Percentiles rank a stretch among this genome's conserved stretches.
Conservation (phyloP, 2,797 vertebrate species). For the Danio choprae region DNA sequence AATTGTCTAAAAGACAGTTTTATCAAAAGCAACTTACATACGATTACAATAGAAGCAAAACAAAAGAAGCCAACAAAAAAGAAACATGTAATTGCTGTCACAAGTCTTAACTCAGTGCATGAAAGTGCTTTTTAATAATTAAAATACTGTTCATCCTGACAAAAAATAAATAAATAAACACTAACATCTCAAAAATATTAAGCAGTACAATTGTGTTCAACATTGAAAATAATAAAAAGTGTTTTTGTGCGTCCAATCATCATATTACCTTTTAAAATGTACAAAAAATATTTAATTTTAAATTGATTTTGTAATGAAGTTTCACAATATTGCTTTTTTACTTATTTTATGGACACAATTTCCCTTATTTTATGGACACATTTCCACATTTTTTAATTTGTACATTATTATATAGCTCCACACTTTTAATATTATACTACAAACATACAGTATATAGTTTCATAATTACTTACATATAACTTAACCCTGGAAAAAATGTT, state of each 20-base stretch:
- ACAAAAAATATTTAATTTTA: background rate
- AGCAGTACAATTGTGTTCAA: background rate
- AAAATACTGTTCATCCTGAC: background rate
- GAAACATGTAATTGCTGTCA: too few species aligned
- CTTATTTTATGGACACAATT: too few species aligned
- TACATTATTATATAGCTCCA: too few species aligned
- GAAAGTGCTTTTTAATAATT: too few species aligned
- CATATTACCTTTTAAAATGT: background rate
- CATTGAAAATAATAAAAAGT: background rate
- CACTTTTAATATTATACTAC: background rate
- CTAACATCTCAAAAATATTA: slow-evolving; percentile 1
- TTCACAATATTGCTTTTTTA: background rate
- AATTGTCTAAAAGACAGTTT: too few species aligned
- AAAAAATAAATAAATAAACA: too few species aligned
- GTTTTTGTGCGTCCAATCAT: background rate
- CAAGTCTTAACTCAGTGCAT: too few species aligned
- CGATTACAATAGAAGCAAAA: too few species aligned
- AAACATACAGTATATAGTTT: background rate
- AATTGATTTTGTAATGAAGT: background rate
- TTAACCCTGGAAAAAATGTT: background rate
- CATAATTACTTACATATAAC: background rate
- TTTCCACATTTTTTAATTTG: too few species aligned
- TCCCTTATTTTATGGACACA: too few species aligned
- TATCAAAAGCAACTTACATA: too few species aligned
- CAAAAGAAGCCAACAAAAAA: too few species aligned